Base-by-base conservation (phyloP, 2,888 invertebrate species). In the Agrotis ipsilon region DNA sequence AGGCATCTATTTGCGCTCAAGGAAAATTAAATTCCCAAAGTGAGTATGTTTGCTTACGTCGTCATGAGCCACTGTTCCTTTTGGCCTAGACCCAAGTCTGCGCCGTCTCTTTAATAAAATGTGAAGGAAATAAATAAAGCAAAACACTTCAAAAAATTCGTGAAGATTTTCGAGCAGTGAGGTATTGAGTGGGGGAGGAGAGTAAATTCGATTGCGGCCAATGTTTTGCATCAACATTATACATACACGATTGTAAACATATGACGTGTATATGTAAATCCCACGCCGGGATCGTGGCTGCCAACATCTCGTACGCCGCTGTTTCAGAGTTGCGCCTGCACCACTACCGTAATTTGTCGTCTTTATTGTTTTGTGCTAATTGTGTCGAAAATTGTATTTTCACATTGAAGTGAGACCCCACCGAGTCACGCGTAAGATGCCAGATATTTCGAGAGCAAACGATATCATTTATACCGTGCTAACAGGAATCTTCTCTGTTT, bases 291-390 rank as follows among this genome's bases (percentile, higher is more conserved):
- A 77, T 65, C 66, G 68, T 70, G 65, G 82, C 83, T 95, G 96
- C 96, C 96, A 96, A 94, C 91, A 90, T 88, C 82, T 93, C 92
- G 86, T 93, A 92, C 94, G 95, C 85, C 90, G 91, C 85, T 84
- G 80, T 86, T 88, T 87, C 76, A 46, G 83, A 91, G 89, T 91
- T 85, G 82, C 74, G 68, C 77, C 86, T 87, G 87, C 81, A 86
- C 82, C 84, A 86, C 82, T 77, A 79, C 75, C 86, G 84, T 82
- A 84, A 84, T 84, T 86, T 85, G 87, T 88, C 86, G 91, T 89
- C 86, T 90, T 88, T 87, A 86, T 87, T 88, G 74, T 77, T 68
- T 76, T 78, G 74, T 71, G 72, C 71, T 79, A 68, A 71, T 79
- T 79, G 83, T 86, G 82, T 75, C 76, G 83, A 86, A 39, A 80